These are phyloP conservation scores for Tetheella fluctuosa DNA, from an alignment of 2,888 invertebrate species.

Conservation along the genomic window DNA sequence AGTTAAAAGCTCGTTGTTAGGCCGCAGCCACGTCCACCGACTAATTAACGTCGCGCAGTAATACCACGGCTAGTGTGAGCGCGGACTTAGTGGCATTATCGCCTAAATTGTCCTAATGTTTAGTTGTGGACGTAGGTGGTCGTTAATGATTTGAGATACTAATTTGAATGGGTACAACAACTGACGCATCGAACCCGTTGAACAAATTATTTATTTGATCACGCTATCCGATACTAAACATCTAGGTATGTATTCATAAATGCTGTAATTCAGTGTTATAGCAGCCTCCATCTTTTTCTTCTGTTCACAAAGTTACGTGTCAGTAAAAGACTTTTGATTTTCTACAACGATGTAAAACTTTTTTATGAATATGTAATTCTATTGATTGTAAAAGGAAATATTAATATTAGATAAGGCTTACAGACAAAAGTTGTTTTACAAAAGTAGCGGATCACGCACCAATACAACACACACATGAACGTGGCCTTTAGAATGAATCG, in stretches of 20 bases:
- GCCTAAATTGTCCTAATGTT: constrained; percentile 80
- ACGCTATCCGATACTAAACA: not conserved
- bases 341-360: too few relatives aligned
- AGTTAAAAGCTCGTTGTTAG: constrained; percentile 77
- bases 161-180: constrained; percentile 13
- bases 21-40: constrained; percentile 59
- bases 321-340: too few relatives aligned
- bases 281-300: too few relatives aligned
- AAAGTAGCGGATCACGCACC: constrained; percentile 23
- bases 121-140: constrained; percentile 60
- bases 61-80: constrained; percentile 65
- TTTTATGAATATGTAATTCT: too few relatives aligned
- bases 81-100: constrained; percentile 81
- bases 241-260: not conserved
- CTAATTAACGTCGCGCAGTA: constrained; percentile 74
- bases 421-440: not conserved
- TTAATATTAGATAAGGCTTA: not conserved
- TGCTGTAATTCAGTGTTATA: too few relatives aligned
- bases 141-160: constrained; percentile 58
- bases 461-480: constrained; percentile 46
- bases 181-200: constrained; percentile 1
- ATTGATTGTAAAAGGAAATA: too few relatives aligned
- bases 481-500: constrained; percentile 64
- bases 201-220: not conserved
- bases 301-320: too few relatives aligned